Conservation (phyloP, 1,140 invertebrate genomes). For the Neocloeon triangulifer region DNA sequence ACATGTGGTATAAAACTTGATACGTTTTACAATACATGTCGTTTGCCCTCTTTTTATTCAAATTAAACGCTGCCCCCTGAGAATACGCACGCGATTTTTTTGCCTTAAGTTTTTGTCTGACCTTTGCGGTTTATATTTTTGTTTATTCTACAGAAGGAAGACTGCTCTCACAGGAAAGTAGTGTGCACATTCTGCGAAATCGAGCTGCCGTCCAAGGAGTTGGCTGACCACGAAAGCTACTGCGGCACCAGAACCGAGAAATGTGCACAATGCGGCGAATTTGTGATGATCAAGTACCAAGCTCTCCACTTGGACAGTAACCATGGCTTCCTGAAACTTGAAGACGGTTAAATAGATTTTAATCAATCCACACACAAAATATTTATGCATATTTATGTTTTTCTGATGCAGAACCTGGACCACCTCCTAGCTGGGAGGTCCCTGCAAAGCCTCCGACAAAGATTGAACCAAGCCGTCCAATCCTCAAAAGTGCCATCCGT, state of each 20-base stretch:
- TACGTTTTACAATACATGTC: no score
- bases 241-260: conserved; percentile 40
- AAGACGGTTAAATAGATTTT: conserved; percentile 21
- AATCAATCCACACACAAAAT: conserved; percentile 9
- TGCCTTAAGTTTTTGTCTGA: no score
- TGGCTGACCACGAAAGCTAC: conserved; percentile 33
- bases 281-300: conserved; percentile 39
- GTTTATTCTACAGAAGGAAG: not conserved
- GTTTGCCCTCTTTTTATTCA: no score
- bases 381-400: conserved; percentile 10
- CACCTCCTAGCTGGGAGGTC: no score
- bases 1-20: conserved; percentile 22
- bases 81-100: no score
- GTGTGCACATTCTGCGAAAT: conserved; percentile 34
- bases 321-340: conserved; percentile 29
- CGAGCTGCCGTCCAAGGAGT: conserved; percentile 27
- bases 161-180: conserved; percentile 11
- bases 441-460: no score
- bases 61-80: no score
- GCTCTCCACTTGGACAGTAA: conserved; percentile 33
- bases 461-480: no score
- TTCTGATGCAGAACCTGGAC: no score
- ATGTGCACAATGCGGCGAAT: conserved; percentile 33
- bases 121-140: no score
- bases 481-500: no score